phyloP scores from a whole-genome alignment of 2,113 vertebrate species.

The Orthonyx spaldingii region DNA sequence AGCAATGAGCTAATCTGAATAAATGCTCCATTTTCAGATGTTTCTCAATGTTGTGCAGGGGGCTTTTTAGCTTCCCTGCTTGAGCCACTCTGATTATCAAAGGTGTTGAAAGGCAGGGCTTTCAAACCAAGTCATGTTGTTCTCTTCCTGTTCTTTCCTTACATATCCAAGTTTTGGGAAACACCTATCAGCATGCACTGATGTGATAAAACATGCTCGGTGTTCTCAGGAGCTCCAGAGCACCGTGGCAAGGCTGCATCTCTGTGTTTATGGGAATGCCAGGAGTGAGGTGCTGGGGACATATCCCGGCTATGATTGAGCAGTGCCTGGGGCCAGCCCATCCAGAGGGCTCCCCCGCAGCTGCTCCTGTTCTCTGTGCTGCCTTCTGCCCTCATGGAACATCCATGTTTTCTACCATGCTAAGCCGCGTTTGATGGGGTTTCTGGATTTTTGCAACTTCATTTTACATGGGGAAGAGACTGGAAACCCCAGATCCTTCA shows the following conservation, averaged over 20 bases:
- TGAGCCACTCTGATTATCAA: background rate
- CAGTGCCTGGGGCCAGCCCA: background rate
- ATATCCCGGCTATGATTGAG: background rate
- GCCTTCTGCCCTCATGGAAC: background rate
- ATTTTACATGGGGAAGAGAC: background rate
- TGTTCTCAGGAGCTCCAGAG: background rate
- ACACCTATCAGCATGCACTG: accelerated
- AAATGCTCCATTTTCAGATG: background rate
- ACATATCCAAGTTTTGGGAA: background rate
- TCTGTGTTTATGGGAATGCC: background rate
- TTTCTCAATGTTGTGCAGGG: background rate
- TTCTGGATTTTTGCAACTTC: background rate
- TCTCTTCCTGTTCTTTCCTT: background rate
- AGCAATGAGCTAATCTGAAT: slow-evolving; percentile 5
- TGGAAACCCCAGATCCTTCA: background rate
- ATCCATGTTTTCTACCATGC: background rate
- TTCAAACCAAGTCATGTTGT: background rate
- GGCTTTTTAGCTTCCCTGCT: background rate
- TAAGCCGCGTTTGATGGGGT: background rate
- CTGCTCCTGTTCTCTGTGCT: background rate
- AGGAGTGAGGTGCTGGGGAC: background rate
- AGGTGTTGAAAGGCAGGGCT: background rate
- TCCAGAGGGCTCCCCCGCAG: background rate
- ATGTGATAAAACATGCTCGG: accelerated
- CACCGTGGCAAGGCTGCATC: background rate